phyloP scores from a whole-genome alignment of 2,797 vertebrate species.

The Leucoraja ocellata region DNA sequence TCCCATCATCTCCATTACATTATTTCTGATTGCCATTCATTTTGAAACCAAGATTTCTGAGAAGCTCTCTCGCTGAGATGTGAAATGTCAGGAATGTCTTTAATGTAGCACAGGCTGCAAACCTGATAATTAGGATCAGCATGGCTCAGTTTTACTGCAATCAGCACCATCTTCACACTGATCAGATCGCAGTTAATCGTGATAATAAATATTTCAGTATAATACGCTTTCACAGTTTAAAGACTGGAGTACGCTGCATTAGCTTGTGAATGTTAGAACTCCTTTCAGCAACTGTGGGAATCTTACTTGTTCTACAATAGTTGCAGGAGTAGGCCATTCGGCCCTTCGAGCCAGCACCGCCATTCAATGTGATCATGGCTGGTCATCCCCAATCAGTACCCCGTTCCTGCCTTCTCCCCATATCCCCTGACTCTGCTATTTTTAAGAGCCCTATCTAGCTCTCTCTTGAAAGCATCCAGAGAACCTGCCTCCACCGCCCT shows the following conservation, averaged over 20 bases:
- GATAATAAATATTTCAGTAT: not conserved
- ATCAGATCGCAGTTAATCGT: not conserved
- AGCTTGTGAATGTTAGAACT: not conserved
- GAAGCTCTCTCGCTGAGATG: not conserved
- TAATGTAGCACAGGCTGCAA: not conserved
- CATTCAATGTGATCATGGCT: too few species aligned
- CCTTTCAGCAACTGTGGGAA: not conserved
- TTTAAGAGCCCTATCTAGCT: too few species aligned
- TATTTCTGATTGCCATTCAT: not conserved
- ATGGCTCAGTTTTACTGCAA: too few species aligned
- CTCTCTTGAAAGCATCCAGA: too few species aligned
- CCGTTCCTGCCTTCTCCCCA: too few species aligned
- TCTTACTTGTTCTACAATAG: not conserved
- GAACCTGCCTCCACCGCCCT: too few species aligned
- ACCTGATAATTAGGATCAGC: not conserved
- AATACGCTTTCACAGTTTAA: not conserved
- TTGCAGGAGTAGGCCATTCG: too few species aligned
- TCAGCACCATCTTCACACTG: not conserved
- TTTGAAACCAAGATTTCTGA: slow-evolving; percentile 20
- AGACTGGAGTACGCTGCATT: not conserved
- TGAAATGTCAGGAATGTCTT: not conserved
- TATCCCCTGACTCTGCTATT: too few species aligned
- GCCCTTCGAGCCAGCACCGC: too few species aligned
- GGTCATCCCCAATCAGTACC: too few species aligned
- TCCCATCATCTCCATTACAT: not conserved